Percentiles rank a stretch among this genome's conserved stretches.
Evolutionary conservation across 1,140 invertebrate species (phyloP).

Genomic region (Uloborus diversus): DNA sequence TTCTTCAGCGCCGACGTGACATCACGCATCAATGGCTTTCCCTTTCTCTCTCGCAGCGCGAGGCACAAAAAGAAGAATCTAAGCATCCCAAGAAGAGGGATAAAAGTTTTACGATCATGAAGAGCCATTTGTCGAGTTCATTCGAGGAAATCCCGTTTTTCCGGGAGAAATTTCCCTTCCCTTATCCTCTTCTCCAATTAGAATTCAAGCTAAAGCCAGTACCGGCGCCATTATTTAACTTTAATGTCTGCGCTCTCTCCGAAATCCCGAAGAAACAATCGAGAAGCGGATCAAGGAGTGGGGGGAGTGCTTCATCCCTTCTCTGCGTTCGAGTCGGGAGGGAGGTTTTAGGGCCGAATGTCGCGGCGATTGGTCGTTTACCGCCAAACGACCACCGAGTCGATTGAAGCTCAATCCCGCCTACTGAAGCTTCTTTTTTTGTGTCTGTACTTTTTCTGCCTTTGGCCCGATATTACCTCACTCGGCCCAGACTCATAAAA

Average conservation of each 20-base stretch:
- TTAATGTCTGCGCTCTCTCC: slow-evolving; percentile 48
- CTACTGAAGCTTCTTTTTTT: too few species aligned
- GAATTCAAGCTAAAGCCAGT: slow-evolving; percentile 52
- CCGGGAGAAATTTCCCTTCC: not conserved
- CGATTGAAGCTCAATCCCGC: not conserved
- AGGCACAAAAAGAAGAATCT: not conserved
- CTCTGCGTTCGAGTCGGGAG: slow-evolving; percentile 2
- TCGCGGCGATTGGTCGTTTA: slow-evolving; percentile 54
- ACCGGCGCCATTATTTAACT: slow-evolving; percentile 47
- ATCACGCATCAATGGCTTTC: slow-evolving; percentile 26
- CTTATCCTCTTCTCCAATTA: slow-evolving; percentile 26
- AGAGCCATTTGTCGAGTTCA: slow-evolving; percentile 52
- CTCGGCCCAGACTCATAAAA: slow-evolving; percentile 10
- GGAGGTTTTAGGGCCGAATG: slow-evolving; percentile 48
- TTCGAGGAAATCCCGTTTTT: slow-evolving; percentile 11
- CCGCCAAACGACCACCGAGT: slow-evolving; percentile 32
- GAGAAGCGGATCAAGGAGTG: not conserved
- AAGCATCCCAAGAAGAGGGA: slow-evolving; percentile 14
- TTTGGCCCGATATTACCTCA: too few species aligned
- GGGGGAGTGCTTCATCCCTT: not conserved
- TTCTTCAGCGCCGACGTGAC: slow-evolving; percentile 27
- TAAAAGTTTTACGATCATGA: slow-evolving; percentile 50
- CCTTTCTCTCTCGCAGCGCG: not conserved
- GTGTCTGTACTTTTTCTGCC: too few species aligned
- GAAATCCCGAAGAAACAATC: slow-evolving; percentile 5